These are phyloP conservation scores for Neodon shergylaensis DNA, from an alignment of 2,113 vertebrate species.

Conservation along the genomic window DNA sequence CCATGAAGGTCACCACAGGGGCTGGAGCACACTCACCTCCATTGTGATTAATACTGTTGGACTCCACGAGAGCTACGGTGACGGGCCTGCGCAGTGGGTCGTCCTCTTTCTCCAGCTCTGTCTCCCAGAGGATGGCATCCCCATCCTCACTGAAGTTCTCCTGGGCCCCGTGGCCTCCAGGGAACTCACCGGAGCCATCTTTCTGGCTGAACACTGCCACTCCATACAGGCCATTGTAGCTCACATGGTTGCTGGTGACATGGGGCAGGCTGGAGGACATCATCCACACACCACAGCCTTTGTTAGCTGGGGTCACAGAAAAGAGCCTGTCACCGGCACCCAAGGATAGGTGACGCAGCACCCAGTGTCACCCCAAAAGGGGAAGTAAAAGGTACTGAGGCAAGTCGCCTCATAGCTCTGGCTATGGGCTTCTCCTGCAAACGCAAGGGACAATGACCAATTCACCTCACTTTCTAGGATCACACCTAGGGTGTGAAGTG, in stretches of 20 bases:
- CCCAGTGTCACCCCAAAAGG: neutral
- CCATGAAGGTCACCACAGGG: neutral
- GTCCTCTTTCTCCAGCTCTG: slow-evolving; percentile 91
- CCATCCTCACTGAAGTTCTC: slow-evolving; percentile 93
- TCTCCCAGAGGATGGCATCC: slow-evolving; percentile 90
- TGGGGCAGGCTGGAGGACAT: slow-evolving; percentile 94
- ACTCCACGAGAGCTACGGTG: slow-evolving; percentile 90
- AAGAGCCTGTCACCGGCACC: neutral
- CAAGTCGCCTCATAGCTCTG: neutral
- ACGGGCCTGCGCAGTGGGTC: slow-evolving; percentile 87
- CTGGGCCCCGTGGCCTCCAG: slow-evolving; percentile 85
- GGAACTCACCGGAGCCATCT: slow-evolving; percentile 86
- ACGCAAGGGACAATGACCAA: neutral
- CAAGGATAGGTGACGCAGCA: rapidly evolving
- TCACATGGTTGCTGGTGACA: slow-evolving; percentile 90
- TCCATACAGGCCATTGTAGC: slow-evolving; percentile 92
- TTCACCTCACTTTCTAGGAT: neutral
- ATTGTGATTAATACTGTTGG: slow-evolving; percentile 93
- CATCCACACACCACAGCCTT: slow-evolving; percentile 94
- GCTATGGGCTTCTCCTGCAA: neutral
- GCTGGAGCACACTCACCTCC: slow-evolving; percentile 83
- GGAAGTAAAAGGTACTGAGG: neutral
- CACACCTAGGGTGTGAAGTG: neutral
- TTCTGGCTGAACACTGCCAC: slow-evolving; percentile 93
- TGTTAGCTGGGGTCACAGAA: slow-evolving; percentile 86